Conservation (phyloP, 2,113 vertebrate species). For the Trogon surrucura region DNA sequence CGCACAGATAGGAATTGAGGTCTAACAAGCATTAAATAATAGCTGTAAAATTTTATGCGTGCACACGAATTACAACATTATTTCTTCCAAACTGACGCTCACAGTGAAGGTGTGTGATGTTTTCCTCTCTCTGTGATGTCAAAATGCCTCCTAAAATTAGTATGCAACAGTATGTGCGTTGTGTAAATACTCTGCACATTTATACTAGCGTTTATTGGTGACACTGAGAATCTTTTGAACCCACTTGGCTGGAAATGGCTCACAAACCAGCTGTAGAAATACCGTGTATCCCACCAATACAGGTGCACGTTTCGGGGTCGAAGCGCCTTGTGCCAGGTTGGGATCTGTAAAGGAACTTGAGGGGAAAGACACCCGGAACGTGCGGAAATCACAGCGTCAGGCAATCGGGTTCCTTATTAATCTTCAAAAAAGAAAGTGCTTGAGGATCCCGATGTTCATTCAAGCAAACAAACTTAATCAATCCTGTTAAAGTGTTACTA, state of each 20-base stretch:
- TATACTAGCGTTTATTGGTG: too few relatives aligned
- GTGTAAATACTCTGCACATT: background rate
- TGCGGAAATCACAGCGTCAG: background rate
- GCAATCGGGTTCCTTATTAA: background rate
- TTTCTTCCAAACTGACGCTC: background rate
- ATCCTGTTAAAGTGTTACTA: slow-evolving; percentile 62
- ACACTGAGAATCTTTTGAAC: background rate
- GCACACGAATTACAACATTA: background rate
- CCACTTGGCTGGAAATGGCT: background rate
- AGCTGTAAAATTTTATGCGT: background rate
- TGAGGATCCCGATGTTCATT: slow-evolving; percentile 44
- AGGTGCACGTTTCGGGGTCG: background rate
- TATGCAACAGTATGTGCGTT: background rate
- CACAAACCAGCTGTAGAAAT: background rate
- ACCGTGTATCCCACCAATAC: background rate
- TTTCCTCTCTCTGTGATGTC: background rate
- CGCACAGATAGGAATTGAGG: background rate
- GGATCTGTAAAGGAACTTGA: background rate
- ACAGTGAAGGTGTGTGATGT: background rate
- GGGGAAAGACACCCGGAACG: background rate
- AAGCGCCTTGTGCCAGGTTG: background rate
- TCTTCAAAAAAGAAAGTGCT: slow-evolving; percentile 22
- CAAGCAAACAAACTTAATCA: slow-evolving; percentile 55
- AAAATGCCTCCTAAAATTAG: background rate
- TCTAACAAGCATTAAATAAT: slow-evolving; percentile 35